Conservation (phyloP, 2,797 vertebrate genomes). For the Lerista edwardsae region DNA sequence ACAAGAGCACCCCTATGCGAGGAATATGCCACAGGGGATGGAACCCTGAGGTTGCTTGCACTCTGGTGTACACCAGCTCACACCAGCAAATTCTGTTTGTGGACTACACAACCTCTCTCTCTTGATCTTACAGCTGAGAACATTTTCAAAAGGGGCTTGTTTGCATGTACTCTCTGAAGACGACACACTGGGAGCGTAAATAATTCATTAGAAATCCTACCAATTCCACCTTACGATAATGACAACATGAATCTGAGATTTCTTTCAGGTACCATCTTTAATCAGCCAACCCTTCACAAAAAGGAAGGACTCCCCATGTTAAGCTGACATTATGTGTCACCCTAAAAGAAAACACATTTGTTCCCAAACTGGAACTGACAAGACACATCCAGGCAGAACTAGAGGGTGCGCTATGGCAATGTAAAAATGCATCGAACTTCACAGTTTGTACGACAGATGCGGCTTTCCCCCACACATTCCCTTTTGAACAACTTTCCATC, state of each 20-base stretch:
- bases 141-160: constrained; percentile 22
- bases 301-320: not conserved
- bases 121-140: not conserved
- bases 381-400: constrained; percentile 5
- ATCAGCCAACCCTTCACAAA: constrained; percentile 24
- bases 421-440: not conserved
- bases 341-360: not conserved
- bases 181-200: constrained; percentile 14
- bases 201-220: constrained; percentile 33
- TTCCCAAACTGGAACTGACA: not conserved
- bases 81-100: not conserved
- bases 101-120: not conserved
- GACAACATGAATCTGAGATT: constrained; percentile 9
- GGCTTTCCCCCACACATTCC: not conserved
- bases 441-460: not conserved
- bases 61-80: not conserved
- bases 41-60: not conserved
- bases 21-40: not conserved
- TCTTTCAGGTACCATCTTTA: constrained; percentile 22
- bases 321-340: not conserved
- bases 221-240: constrained; percentile 3
- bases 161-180: constrained; percentile 15
- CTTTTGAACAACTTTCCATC: not conserved
- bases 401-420: not conserved
- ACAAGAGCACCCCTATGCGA: not conserved